phyloP scores from a whole-genome alignment of 2,888 invertebrate species.

The Torymus aiolomorphi region DNA sequence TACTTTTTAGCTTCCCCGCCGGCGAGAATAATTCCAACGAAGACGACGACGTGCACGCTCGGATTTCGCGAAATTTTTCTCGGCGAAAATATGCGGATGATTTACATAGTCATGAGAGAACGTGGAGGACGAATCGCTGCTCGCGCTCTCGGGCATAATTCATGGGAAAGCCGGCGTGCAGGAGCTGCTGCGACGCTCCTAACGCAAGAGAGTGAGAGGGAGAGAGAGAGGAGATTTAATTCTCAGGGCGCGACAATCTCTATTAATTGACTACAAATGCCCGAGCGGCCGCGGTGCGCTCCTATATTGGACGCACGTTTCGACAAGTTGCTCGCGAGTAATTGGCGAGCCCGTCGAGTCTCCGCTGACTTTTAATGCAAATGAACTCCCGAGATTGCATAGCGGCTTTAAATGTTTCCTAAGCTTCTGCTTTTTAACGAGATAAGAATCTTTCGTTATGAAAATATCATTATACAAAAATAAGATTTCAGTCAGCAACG shows the following conservation, averaged over 20 bases:
- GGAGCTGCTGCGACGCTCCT: too few species aligned
- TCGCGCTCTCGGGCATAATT: conserved; percentile 38
- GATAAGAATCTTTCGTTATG: too few species aligned
- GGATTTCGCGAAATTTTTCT: conserved; percentile 50
- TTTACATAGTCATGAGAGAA: conserved; percentile 57
- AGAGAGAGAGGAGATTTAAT: conserved; percentile 42
- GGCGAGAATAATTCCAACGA: conserved; percentile 18
- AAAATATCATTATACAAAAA: too few species aligned
- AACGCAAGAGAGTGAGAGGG: neutral
- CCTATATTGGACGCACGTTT: conserved; percentile 10
- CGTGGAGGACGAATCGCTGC: neutral
- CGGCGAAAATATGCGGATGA: conserved; percentile 54
- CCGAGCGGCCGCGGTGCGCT: neutral
- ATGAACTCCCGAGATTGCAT: too few species aligned
- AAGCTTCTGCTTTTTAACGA: too few species aligned
- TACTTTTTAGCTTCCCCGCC: conserved; percentile 28
- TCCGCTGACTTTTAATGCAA: too few species aligned
- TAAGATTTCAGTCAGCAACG: too few species aligned
- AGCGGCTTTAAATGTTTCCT: too few species aligned
- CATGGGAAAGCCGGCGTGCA: conserved; percentile 11
- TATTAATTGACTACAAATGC: conserved; percentile 56
- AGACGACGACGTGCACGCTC: neutral
- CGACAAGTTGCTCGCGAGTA: neutral
- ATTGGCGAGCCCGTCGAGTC: neutral
- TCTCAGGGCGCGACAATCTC: conserved; percentile 45